These are phyloP conservation scores for Tortricodes alternella DNA, from an alignment of 2,888 invertebrate genomes.

Conservation along the genomic window DNA sequence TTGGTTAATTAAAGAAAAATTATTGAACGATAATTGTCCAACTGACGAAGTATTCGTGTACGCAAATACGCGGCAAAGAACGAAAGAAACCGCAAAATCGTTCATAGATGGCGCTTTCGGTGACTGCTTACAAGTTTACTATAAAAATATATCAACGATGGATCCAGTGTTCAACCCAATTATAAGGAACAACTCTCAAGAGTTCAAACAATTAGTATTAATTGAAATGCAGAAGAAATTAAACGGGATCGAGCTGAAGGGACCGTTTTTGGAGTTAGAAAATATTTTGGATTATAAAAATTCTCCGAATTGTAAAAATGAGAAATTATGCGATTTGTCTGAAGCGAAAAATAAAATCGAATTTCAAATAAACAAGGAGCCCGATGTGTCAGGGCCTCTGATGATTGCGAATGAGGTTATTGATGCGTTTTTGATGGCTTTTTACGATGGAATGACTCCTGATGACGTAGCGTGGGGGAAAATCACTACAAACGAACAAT, in stretches of 20 bases:
- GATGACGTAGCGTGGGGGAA: constrained; percentile 64
- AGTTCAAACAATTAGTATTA: constrained; percentile 41
- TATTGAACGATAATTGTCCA: constrained; percentile 53
- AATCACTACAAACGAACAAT: constrained; percentile 48
- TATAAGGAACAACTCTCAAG: constrained; percentile 45
- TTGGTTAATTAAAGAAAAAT: constrained; percentile 52
- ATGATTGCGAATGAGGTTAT: constrained; percentile 49
- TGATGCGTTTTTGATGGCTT: constrained; percentile 66
- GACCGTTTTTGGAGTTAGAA: constrained; percentile 49
- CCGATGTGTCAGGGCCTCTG: constrained; percentile 55
- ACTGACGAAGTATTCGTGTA: constrained; percentile 50
- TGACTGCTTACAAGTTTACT: constrained; percentile 51
- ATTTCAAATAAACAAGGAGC: constrained; percentile 50
- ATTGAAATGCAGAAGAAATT: constrained; percentile 55
- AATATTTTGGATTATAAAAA: constrained; percentile 55
- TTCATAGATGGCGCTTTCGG: constrained; percentile 57
- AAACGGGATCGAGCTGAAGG: constrained; percentile 41
- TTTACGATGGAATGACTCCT: constrained; percentile 56
- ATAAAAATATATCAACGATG: constrained; percentile 42
- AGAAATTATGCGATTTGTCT: constrained; percentile 52
- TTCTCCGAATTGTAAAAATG: constrained; percentile 50
- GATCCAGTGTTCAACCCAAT: constrained; percentile 59
- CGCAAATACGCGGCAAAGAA: constrained; percentile 61
- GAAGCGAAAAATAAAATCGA: constrained; percentile 43
- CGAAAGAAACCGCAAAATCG: constrained; percentile 54